Conservation (phyloP, 2,797 vertebrate species). For the Anolis apletophallus region DNA sequence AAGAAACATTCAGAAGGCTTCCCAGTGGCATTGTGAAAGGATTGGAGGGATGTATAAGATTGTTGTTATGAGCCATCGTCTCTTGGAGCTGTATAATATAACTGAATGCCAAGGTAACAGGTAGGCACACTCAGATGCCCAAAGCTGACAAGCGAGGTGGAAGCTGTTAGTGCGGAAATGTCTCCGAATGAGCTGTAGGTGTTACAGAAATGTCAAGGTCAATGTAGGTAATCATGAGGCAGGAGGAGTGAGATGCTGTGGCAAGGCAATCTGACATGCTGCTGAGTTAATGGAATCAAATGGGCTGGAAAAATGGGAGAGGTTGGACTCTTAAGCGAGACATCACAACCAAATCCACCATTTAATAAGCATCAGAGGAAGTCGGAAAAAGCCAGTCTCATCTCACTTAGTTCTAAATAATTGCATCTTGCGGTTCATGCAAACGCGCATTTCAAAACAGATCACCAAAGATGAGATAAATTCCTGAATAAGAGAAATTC, state of each 20-base stretch:
- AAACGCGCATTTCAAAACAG: fast-evolving
- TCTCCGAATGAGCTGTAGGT: conserved; percentile 30
- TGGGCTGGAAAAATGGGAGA: background rate
- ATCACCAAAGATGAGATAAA: background rate
- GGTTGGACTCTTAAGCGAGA: background rate
- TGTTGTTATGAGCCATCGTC: background rate
- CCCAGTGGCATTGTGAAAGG: background rate
- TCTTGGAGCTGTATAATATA: background rate
- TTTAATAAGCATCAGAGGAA: fast-evolving
- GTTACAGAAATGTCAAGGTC: conserved; percentile 33
- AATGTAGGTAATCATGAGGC: conserved; percentile 8
- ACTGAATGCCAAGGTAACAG: background rate
- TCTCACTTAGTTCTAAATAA: background rate
- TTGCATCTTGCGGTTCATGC: background rate
- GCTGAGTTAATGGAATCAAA: conserved; percentile 2
- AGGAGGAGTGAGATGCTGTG: conserved; percentile 24
- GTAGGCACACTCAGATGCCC: background rate
- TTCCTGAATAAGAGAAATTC: background rate
- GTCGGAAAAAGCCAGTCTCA: fast-evolving
- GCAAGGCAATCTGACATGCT: conserved; percentile 12
- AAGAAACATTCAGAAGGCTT: background rate
- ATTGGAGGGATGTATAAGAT: background rate
- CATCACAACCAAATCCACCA: background rate
- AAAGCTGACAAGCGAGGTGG: background rate
- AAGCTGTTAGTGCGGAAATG: background rate